Evolutionary conservation across 23 tunicate species (phyloP).

Genomic region (Oikopleura dioica): DNA sequence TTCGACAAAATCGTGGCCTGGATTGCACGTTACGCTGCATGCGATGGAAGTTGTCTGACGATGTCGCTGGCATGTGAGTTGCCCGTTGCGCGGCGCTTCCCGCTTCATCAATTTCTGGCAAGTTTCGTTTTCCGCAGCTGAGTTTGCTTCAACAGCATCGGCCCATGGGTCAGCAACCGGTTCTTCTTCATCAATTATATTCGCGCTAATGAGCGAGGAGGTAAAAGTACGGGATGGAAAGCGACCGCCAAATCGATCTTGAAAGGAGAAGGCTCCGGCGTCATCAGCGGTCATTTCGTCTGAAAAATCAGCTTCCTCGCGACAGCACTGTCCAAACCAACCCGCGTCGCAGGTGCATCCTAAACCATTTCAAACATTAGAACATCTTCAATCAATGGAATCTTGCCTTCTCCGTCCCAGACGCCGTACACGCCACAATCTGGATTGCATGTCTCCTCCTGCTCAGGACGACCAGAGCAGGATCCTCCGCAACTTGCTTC

Average conservation of each 20-base stretch:
- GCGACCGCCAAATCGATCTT: too few relatives aligned
- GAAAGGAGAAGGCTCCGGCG: too few relatives aligned
- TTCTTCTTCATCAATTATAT: too few relatives aligned
- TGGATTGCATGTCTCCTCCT: background rate
- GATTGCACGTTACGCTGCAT: background rate
- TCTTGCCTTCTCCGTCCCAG: background rate
- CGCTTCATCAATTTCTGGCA: background rate
- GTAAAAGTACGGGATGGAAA: too few relatives aligned
- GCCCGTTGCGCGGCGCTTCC: background rate
- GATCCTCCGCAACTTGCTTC: background rate
- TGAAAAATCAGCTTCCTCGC: too few relatives aligned
- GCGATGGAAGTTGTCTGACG: background rate
- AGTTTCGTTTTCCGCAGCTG: background rate
- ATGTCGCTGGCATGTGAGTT: background rate
- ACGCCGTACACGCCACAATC: background rate
- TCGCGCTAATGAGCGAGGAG: too few relatives aligned
- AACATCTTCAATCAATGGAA: too few relatives aligned
- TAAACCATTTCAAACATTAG: too few relatives aligned
- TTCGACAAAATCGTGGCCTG: background rate
- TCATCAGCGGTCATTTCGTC: too few relatives aligned
- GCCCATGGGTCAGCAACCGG: too few relatives aligned
- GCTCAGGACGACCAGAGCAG: background rate
- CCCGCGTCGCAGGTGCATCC: background rate
- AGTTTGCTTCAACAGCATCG: too few relatives aligned
- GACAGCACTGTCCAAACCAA: background rate